A percentile compares a stretch with the other conserved stretches of the same genome.
These are phyloP conservation scores for Anagrus nilaparvatae DNA, from an alignment of 1,140 invertebrate genomes.

Conservation along the genomic window DNA sequence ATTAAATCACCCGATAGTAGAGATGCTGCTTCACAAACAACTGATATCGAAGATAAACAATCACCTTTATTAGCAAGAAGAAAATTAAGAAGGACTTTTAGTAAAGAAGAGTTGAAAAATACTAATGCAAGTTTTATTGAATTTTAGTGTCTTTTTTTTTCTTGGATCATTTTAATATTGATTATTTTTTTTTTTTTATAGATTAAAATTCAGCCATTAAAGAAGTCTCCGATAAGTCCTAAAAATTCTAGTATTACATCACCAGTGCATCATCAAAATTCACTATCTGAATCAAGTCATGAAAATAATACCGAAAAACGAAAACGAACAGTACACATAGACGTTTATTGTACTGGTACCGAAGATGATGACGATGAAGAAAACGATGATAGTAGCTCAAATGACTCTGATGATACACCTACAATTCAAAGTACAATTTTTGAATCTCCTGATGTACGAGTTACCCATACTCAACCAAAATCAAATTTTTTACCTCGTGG, in stretches of 20 bases:
- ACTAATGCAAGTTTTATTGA: constrained; percentile 17
- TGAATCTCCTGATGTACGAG: constrained; percentile 48
- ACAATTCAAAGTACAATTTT: constrained; percentile 56
- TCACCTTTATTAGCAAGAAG: constrained; percentile 21
- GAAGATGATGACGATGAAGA: constrained; percentile 45
- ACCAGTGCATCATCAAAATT: constrained; percentile 14
- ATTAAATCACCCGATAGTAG: too few species aligned
- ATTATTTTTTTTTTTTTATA: background rate
- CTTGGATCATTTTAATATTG: background rate
- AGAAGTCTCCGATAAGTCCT: too few species aligned
- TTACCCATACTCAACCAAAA: constrained; percentile 46
- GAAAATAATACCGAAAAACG: constrained; percentile 37
- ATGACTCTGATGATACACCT: constrained; percentile 30
- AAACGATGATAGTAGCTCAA: background rate
- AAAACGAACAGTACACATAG: constrained; percentile 63
- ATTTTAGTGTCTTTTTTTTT: background rate
- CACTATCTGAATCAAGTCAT: constrained; percentile 18
- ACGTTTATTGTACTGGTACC: constrained; percentile 66
- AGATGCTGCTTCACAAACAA: constrained; percentile 47
- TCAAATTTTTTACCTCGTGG: constrained; percentile 40
- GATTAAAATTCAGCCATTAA: too few species aligned
- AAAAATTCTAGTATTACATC: constrained; percentile 2
- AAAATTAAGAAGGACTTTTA: constrained; percentile 20
- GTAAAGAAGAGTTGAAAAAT: constrained; percentile 20
- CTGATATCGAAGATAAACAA: constrained; percentile 33